Base-by-base conservation (phyloP, 2,113 vertebrate species). In the Casuarius casuarius region DNA sequence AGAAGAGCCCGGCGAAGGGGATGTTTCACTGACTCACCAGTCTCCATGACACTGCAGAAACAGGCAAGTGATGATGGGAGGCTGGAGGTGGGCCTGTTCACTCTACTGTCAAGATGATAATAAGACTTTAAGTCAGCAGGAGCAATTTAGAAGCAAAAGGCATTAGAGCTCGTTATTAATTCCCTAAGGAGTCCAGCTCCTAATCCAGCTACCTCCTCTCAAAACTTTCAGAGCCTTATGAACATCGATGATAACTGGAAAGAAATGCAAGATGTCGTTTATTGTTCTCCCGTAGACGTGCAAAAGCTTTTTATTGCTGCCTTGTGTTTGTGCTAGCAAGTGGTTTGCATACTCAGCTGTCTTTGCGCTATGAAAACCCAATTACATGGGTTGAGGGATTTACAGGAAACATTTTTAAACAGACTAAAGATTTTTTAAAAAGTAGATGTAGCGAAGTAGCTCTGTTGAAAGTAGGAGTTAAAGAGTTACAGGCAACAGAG, bases 101-200 rank as follows among this genome's bases (percentile, higher is more conserved):
- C 54, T 80, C 51, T 54, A 3, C 70, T 65, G 48, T 82, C 52
- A 65, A 46, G 52, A 58, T 1, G 2, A 35, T 73, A 87, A 92
- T 83, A 75, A 94, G 84, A 73, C 44, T 89, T 79, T 5, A 78
- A 96, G 68, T 87, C 74, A 87, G 84, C 46, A 97, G 72, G 73
- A 90, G 67, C 21, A 54, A 66, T 87, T 89, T 77, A 83, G 75
- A 93, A 77, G 35, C 52, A 83, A 76, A 92, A 88, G 26, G 13
- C 28, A 33, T 89, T 80, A 77, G 23, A 94, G 16, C 67, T 85
- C 81, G 73, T 90, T 94, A 40, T 22, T 48, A 31, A 33, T 52
- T 95, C 87, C 66, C 73, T 44, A 65, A 58, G 81, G 93, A 89
- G 67, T 83, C 85, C 67, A 59, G 33, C 35, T 93, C 63, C 71